Evolutionary conservation across 2,113 vertebrate species (phyloP).

Genomic region (Amia ocellicauda): DNA sequence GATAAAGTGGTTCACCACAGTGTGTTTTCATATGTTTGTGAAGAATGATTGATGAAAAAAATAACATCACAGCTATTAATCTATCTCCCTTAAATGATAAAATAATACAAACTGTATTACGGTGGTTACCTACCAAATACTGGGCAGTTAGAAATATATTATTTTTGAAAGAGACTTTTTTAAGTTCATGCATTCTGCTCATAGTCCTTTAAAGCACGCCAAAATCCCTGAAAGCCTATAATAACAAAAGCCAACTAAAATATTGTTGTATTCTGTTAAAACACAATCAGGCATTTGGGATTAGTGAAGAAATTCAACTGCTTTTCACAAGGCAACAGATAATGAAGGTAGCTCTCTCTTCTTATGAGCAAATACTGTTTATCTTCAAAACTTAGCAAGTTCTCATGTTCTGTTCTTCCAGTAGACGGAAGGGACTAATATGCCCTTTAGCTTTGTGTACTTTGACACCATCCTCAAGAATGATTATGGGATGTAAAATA

Average conservation of each 20-base stretch:
- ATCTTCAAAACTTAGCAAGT: too few relatives aligned
- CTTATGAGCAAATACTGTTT: too few relatives aligned
- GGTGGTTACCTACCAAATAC: slow-evolving; percentile 30
- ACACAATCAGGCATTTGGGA: slow-evolving; percentile 36
- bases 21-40: slow-evolving; percentile 26
- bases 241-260: slow-evolving; percentile 47
- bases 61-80: slow-evolving; percentile 37
- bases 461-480: too few relatives aligned
- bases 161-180: slow-evolving; percentile 51
- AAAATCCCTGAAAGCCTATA: slow-evolving; percentile 36
- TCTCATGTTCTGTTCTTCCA: too few relatives aligned
- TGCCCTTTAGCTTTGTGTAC: too few relatives aligned
- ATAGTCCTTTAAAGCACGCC: slow-evolving; percentile 40
- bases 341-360: slow-evolving; percentile 21
- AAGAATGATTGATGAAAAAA: slow-evolving; percentile 42
- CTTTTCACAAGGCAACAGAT: slow-evolving; percentile 36
- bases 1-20: slow-evolving; percentile 28
- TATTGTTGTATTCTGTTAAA: slow-evolving; percentile 47
- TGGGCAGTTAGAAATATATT: slow-evolving; percentile 44
- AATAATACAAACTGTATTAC: slow-evolving; percentile 38
- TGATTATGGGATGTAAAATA: too few relatives aligned
- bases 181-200: slow-evolving; percentile 45
- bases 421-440: too few relatives aligned
- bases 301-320: slow-evolving; percentile 31
- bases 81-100: slow-evolving; percentile 33